Conservation (phyloP, 2,797 vertebrate species). For the Sebastes taczanowskii region DNA sequence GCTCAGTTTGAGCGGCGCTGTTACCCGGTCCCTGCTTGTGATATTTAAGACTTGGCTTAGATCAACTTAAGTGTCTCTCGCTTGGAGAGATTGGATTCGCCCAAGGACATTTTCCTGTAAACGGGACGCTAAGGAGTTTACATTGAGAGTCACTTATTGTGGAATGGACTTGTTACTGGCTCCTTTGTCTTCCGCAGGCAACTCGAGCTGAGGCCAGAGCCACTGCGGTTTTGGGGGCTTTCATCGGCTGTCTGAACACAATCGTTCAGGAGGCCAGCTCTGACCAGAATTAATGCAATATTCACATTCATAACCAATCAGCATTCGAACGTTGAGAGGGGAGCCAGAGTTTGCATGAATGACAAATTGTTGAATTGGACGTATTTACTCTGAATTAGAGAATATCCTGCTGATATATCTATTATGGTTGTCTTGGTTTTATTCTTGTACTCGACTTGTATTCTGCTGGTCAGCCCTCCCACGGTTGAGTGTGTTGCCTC, state of each 20-base stretch:
- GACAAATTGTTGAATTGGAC: constrained; percentile 77
- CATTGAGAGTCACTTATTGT: constrained; percentile 77
- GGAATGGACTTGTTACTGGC: constrained; percentile 79
- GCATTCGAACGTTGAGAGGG: constrained; percentile 57
- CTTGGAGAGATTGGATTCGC: constrained; percentile 73
- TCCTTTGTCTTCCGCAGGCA: constrained; percentile 79
- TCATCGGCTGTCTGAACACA: constrained; percentile 78
- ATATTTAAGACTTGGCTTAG: constrained; percentile 82
- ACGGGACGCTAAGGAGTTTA: constrained; percentile 76
- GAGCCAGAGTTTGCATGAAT: constrained; percentile 77
- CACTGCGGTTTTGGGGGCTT: constrained; percentile 78
- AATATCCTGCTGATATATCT: constrained; percentile 70
- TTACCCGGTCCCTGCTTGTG: constrained; percentile 71
- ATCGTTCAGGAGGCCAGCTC: constrained; percentile 71
- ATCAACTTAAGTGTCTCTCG: constrained; percentile 75
- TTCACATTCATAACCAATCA: constrained; percentile 79
- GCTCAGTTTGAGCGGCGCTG: constrained; percentile 55
- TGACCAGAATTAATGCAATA: constrained; percentile 79
- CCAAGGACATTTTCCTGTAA: constrained; percentile 85
- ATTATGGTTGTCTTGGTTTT: constrained; percentile 62
- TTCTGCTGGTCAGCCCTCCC: constrained; percentile 64
- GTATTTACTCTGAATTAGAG: constrained; percentile 68
- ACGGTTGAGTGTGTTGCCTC: constrained; percentile 37
- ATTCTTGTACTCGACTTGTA: constrained; percentile 41
- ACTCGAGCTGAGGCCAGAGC: constrained; percentile 72